Percentiles rank a stretch among this genome's conserved stretches.
Evolutionary conservation across 2,888 invertebrate species (phyloP).

Genomic region (Opisthograptis luteolata): DNA sequence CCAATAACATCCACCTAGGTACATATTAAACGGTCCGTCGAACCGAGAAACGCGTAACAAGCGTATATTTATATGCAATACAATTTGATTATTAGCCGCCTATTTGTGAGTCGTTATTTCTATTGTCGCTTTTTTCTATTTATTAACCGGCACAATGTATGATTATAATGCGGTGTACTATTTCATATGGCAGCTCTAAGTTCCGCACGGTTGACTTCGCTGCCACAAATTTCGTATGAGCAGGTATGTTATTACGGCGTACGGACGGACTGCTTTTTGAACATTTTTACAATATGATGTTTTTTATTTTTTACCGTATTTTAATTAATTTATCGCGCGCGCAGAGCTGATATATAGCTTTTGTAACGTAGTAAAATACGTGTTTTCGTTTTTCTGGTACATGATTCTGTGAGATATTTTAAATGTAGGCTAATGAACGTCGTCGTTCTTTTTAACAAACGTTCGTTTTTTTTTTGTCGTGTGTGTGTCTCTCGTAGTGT

Average conservation of each 20-base stretch:
- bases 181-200: conserved; percentile 68
- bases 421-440: conserved; percentile 30
- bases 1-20: conserved; percentile 64
- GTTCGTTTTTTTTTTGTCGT: conserved; percentile 5
- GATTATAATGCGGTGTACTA: conserved; percentile 79
- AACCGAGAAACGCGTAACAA: conserved; percentile 71
- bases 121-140: conserved; percentile 83
- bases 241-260: conserved; percentile 29
- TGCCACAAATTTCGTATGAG: conserved; percentile 21
- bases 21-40: conserved; percentile 78
- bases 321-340: conserved; percentile 37
- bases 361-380: conserved; percentile 31
- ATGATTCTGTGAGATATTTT: conserved; percentile 34
- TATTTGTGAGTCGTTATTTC: conserved; percentile 80
- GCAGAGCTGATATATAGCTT: conserved; percentile 29
- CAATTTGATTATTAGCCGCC: conserved; percentile 81
- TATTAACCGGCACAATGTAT: conserved; percentile 79
- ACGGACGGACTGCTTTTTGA: conserved; percentile 25
- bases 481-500: too few species aligned
- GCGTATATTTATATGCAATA: conserved; percentile 74
- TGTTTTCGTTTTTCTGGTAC: conserved; percentile 40
- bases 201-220: conserved; percentile 63
- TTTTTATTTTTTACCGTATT: conserved; percentile 35
- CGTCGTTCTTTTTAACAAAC: conserved; percentile 24
- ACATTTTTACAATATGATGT: conserved; percentile 28